Conservation (phyloP, 2,797 vertebrate genomes). For the Buceros bicornis region DNA sequence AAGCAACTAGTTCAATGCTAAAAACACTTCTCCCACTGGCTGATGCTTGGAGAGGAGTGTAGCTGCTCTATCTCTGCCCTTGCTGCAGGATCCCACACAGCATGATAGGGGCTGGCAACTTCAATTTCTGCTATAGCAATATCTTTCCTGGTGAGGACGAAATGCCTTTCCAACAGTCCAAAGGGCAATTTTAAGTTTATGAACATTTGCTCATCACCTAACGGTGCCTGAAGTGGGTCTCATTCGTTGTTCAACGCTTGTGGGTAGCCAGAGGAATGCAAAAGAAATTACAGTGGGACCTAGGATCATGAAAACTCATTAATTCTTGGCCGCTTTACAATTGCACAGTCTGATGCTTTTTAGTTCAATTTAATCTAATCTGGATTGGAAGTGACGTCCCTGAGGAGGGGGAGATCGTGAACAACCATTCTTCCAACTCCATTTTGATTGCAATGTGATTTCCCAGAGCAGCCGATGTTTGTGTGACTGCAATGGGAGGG, state of each 20-base stretch:
- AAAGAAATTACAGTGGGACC: background rate
- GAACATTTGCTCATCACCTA: accelerated
- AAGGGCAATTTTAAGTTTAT: background rate
- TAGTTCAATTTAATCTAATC: background rate
- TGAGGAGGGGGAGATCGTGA: accelerated
- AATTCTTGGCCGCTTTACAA: background rate
- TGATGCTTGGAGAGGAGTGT: background rate
- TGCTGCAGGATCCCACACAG: background rate
- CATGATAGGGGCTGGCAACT: background rate
- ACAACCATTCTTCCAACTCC: accelerated
- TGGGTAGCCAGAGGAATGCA: background rate
- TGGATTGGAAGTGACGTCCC: background rate
- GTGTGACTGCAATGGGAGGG: no score
- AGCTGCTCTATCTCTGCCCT: background rate
- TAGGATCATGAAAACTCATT: background rate
- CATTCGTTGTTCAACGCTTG: background rate
- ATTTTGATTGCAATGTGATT: background rate
- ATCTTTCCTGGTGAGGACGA: background rate
- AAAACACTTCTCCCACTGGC: background rate
- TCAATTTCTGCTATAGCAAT: background rate
- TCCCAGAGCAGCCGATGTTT: background rate
- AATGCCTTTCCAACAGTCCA: accelerated
- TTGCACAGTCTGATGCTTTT: background rate
- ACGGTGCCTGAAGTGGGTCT: background rate
- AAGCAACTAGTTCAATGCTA: background rate